phyloP scores from a whole-genome alignment of 2,113 vertebrate genomes.

The Lagopus leucura region DNA sequence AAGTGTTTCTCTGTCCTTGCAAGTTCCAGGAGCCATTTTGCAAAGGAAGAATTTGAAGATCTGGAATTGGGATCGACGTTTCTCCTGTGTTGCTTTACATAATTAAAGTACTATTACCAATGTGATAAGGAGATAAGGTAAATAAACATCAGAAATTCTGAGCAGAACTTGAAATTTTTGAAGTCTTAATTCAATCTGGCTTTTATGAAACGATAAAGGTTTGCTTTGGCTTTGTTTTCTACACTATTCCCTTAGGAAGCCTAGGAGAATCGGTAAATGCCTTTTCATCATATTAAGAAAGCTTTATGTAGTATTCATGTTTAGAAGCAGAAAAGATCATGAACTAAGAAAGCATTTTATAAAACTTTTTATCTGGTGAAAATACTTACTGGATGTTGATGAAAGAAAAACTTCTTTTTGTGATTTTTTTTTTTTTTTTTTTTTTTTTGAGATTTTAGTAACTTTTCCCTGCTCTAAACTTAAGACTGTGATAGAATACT shows the following conservation, averaged over 20 bases:
- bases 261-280: background rate
- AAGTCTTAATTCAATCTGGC: constrained; percentile 10
- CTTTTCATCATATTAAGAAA: background rate
- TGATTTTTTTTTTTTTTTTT: background rate
- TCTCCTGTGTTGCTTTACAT: background rate
- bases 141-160: background rate
- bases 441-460: background rate
- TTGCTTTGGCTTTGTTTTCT: background rate
- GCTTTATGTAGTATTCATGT: background rate
- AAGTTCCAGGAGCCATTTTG: background rate
- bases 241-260: background rate
- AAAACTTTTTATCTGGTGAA: background rate
- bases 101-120: background rate
- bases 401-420: background rate
- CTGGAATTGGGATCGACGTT: background rate
- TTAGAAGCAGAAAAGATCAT: background rate
- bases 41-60: background rate
- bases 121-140: background rate
- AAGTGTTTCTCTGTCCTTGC: background rate
- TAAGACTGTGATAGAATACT: background rate
- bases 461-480: background rate
- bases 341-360: background rate
- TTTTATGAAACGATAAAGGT: constrained; percentile 9
- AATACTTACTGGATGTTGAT: background rate
- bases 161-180: background rate